Conservation (phyloP, 1,140 invertebrate species). For the Lamellibrachia luymesi region DNA sequence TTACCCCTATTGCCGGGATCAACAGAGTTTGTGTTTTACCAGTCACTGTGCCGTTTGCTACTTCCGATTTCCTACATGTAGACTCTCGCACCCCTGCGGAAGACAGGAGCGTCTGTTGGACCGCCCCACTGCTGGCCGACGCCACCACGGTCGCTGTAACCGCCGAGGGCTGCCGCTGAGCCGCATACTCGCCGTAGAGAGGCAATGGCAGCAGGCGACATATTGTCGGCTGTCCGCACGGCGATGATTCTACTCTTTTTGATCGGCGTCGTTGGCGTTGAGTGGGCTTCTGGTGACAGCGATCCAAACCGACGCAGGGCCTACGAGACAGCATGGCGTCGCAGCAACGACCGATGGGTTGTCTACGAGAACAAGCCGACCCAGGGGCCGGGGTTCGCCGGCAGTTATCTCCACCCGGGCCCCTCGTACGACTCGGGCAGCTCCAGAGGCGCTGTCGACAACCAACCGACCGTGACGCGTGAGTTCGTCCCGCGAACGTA, state of each 20-base stretch:
- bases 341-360: not conserved
- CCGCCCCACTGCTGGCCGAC: not conserved
- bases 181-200: not conserved
- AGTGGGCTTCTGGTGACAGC: not conserved
- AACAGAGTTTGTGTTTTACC: not conserved
- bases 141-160: not conserved
- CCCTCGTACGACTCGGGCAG: not conserved
- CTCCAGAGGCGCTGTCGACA: not conserved
- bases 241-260: not conserved
- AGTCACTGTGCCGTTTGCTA: not conserved
- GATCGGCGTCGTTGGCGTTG: not conserved
- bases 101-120: not conserved
- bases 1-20: not conserved
- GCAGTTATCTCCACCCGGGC: not conserved
- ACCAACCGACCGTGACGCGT: not conserved
- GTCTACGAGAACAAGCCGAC: not conserved
- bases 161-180: not conserved
- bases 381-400: not conserved
- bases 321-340: not conserved
- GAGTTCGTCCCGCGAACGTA: not conserved
- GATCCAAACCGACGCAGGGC: not conserved
- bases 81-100: not conserved
- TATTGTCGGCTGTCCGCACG: not conserved
- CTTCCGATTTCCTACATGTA: not conserved
- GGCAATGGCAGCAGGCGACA: not conserved